phyloP scores from a whole-genome alignment of 2,113 vertebrate genomes.

The Pogona vitticeps region DNA sequence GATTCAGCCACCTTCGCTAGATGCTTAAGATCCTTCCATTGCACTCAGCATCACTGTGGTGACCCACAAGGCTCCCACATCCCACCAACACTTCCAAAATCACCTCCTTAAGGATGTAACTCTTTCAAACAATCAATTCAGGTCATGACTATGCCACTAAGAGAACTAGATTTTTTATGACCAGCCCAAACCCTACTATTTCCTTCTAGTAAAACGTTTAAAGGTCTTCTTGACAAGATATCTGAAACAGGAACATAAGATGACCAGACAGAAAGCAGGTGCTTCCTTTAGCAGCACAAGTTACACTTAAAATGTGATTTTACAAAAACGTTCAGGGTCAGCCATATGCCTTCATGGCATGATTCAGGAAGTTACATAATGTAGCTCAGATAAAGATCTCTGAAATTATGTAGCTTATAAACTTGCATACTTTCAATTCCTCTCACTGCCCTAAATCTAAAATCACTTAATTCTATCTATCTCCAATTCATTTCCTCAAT shows the following conservation, averaged over 20 bases:
- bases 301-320: conserved; percentile 37
- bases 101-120: neutral
- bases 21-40: neutral
- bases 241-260: conserved; percentile 32
- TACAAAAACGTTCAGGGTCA: conserved; percentile 41
- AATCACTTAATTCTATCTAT: conserved; percentile 39
- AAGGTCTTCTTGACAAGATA: conserved; percentile 52
- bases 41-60: neutral
- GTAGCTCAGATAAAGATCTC: conserved; percentile 25
- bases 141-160: rapidly evolving
- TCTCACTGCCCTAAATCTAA: conserved; percentile 39
- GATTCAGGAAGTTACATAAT: conserved; percentile 35
- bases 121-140: neutral
- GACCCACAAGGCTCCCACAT: neutral
- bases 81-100: neutral
- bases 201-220: conserved; percentile 25
- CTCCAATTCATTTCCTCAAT: conserved; percentile 59
- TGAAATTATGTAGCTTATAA: neutral
- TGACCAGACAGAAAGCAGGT: conserved; percentile 42
- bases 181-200: conserved; percentile 21
- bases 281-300: conserved; percentile 52
- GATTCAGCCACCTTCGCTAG: neutral
- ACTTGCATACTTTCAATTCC: conserved; percentile 44
- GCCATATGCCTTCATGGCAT: neutral
- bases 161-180: neutral